phyloP scores from a whole-genome alignment of 2,888 invertebrate species.

The Stratiomys singularior region DNA sequence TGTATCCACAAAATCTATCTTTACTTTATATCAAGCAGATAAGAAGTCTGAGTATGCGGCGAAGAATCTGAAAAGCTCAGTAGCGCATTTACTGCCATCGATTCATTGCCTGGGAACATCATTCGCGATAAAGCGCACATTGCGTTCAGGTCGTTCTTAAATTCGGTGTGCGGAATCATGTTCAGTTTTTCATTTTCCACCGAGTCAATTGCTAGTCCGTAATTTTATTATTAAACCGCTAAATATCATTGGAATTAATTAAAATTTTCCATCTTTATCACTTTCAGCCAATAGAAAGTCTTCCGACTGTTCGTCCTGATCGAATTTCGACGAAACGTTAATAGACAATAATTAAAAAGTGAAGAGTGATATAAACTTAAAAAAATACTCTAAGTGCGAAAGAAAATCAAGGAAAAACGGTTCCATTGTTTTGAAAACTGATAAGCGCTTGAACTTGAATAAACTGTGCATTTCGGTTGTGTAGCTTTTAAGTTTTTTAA shows the following conservation, averaged over 20 bases:
- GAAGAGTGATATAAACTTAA: slow-evolving; percentile 19
- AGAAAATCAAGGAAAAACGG: no score
- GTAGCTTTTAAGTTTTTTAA: neutral
- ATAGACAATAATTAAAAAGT: slow-evolving; percentile 33
- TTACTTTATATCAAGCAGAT: slow-evolving; percentile 23
- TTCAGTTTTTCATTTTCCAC: neutral
- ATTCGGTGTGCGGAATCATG: slow-evolving; percentile 14
- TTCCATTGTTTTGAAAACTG: neutral
- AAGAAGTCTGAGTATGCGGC: slow-evolving; percentile 33
- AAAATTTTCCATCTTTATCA: neutral
- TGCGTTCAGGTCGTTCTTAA: slow-evolving; percentile 38
- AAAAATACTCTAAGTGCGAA: neutral
- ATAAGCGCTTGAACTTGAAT: neutral
- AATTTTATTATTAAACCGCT: neutral
- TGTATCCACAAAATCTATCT: neutral
- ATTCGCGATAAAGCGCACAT: slow-evolving; percentile 49
- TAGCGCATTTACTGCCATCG: slow-evolving; percentile 14
- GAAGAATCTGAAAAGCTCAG: slow-evolving; percentile 24
- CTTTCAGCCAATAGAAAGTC: slow-evolving; percentile 42
- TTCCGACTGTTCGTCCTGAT: slow-evolving; percentile 22
- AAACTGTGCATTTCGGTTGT: slow-evolving; percentile 28
- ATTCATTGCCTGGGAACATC: slow-evolving; percentile 31
- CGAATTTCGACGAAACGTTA: neutral
- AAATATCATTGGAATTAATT: neutral
- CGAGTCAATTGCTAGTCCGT: slow-evolving; percentile 16